Base-by-base conservation (phyloP, 2,797 vertebrate species). In the Brotula barbata region DNA sequence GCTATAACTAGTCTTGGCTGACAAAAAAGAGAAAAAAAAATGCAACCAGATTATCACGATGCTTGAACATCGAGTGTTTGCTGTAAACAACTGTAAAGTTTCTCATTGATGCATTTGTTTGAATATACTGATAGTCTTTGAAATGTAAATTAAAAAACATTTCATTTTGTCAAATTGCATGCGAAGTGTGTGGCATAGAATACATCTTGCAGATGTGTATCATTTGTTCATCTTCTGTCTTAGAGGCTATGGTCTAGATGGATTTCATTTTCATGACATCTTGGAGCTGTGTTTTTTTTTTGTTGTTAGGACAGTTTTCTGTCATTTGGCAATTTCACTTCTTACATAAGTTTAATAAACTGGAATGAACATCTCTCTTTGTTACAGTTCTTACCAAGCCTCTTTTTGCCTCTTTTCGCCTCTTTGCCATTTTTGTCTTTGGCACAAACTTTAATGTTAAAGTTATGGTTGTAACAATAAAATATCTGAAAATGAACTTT, bases 391-490 rank as follows among this genome's bases (percentile, higher is more conserved):
- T 33, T 44, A 51, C 28, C 28, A 64, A 28, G 8, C 25, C 8
- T 28, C 4, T 28, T 28, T 57, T 43, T 68, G 65, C 58, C 70
- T 59, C 40, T 62, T 55, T 33, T n/a, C n/a, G n/a, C n/a, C n/a
- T n/a, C n/a, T n/a, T n/a, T n/a, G n/a, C n/a, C n/a, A n/a, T n/a
- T 73, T 76, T 74, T 65, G 54, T 53, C 58, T 81, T 54, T 53
- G 54, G 60, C 64, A 56, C 8, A 7, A 34, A 65, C 50, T 51
- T 71, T 41, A 58, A 64, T 74, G 50, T 62, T 50, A 58, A n/a
- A n/a, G n/a, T 56, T 62, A 46, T 49, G 50, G 55, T 46, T 83
- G 51, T 57, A 54, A 36, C 77, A 85, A 82, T 74, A 79, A 80
- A 80, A 58, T 0, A 64, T 64, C 31, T 41, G 25, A 65, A 74